Evolutionary conservation across 2,888 invertebrate species (phyloP), one percentile per base, ranked within the genome.

Genomic region (Platypus cylindrus): DNA sequence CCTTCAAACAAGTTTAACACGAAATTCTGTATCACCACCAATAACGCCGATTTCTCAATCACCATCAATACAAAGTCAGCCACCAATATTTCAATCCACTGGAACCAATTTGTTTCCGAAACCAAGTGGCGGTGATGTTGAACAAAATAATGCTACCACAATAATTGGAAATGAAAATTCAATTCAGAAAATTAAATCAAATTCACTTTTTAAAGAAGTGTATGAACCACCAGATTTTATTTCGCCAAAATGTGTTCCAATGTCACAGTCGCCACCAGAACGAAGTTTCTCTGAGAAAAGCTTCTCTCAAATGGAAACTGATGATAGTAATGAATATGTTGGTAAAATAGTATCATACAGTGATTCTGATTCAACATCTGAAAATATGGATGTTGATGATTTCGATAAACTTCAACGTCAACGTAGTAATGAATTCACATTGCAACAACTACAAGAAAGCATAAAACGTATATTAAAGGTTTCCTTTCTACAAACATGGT

Each of bases 341-440:
- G 62, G 62, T 56, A 53, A 68, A 60, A 48, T 51, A 34, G 54
- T 51, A 5, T 63, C 58, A 29, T 67, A 63, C 45, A 66, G 66
- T 16, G 78, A 77, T 55, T 73, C 74, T 20, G 78, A 78, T 58
- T 77, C 78, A 5, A 77, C 78, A 13, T 75, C 78, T 50, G 81
- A 81, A 58, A 78, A 75, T 48, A 81, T 81, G 80, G 81, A 81
- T 59, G 67, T 50, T 38, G 41, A 38, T 29, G 11, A 11, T 7
- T 20, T 20, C 5, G 5, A 20, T 20, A 20, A 20, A 7, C 9
- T 20, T 20, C n/a, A n/a, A n/a, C n/a, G n/a, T n/a, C n/a, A n/a
- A n/a, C n/a, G n/a, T n/a, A n/a, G n/a, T 41, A 67, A 67, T 9
- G 79, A 78, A 54, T 59, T 75, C 34, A 71, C 72, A 4, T 71